Conservation (phyloP, 2,888 invertebrate species). For the Stenodera caucasica region DNA sequence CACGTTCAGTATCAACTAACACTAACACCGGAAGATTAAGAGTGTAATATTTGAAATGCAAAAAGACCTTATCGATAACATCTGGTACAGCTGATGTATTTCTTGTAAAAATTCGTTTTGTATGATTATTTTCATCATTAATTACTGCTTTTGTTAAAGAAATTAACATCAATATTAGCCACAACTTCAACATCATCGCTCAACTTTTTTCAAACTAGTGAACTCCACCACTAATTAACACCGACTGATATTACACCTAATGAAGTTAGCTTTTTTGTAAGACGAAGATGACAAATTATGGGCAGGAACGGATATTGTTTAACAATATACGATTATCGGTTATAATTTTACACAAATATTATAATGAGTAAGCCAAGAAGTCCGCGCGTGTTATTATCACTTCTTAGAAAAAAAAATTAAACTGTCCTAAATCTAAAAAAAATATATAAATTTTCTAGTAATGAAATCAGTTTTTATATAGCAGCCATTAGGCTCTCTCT, state of each 20-base stretch:
- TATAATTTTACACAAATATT: slow-evolving; percentile 26
- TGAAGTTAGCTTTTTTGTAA: slow-evolving; percentile 33
- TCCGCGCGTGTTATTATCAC: slow-evolving; percentile 16
- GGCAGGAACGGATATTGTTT: slow-evolving; percentile 51
- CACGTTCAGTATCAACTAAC: slow-evolving; percentile 41
- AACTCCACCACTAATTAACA: slow-evolving; percentile 11
- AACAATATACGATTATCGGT: slow-evolving; percentile 36
- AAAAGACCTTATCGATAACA: background rate
- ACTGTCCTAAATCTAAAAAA: background rate
- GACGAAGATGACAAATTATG: slow-evolving; percentile 45
- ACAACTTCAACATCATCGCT: slow-evolving; percentile 26
- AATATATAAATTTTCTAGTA: background rate
- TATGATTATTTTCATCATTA: background rate
- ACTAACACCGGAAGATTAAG: slow-evolving; percentile 38
- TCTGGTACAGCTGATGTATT: background rate
- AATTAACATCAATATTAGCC: slow-evolving; percentile 17
- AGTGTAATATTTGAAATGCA: slow-evolving; percentile 30
- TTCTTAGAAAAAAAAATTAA: background rate
- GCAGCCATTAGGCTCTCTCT: too few relatives aligned
- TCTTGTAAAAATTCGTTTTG: background rate
- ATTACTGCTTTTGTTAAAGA: background rate
- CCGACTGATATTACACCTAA: slow-evolving; percentile 19
- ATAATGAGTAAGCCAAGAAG: slow-evolving; percentile 8
- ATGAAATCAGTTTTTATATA: too few relatives aligned
- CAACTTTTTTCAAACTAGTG: background rate